A percentile compares a stretch with the other conserved stretches of the same genome.
These are phyloP conservation scores for Gobionotothen gibberifrons DNA, from an alignment of 2,797 vertebrate genomes.

Conservation along the genomic window DNA sequence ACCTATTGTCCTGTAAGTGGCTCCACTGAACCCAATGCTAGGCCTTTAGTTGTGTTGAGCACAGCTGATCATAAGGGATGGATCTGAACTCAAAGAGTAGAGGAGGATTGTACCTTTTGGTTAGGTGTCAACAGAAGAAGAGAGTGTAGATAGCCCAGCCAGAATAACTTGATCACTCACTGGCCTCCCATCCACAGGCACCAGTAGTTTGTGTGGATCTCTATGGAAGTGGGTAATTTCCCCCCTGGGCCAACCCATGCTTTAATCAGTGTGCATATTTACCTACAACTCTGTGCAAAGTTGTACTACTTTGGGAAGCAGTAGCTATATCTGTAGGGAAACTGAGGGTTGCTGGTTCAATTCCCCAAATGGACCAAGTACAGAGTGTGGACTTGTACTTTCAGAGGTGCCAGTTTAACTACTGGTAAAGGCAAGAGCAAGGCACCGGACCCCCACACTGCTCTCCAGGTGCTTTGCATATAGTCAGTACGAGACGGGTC, in stretches of 20 bases:
- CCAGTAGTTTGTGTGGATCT: neutral
- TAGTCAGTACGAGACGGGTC: too few species aligned
- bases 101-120: neutral
- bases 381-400: too few species aligned
- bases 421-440: too few species aligned
- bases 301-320: too few species aligned
- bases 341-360: too few species aligned
- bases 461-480: too few species aligned
- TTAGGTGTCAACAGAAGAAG: too few species aligned
- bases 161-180: neutral
- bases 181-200: neutral
- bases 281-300: neutral
- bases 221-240: neutral
- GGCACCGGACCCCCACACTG: too few species aligned
- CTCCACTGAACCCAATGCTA: neutral
- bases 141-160: neutral
- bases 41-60: neutral
- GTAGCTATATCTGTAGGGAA: too few species aligned
- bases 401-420: too few species aligned
- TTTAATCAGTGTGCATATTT: neutral
- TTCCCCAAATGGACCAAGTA: too few species aligned
- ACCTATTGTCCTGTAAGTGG: slow-evolving; percentile 94
- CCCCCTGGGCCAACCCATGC: too few species aligned
- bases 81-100: neutral
- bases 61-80: neutral